Evolutionary conservation across 1,140 invertebrate genomes (phyloP), one percentile per base, ranked within the genome.

Genomic region (Panagrolaimus sp.): DNA sequence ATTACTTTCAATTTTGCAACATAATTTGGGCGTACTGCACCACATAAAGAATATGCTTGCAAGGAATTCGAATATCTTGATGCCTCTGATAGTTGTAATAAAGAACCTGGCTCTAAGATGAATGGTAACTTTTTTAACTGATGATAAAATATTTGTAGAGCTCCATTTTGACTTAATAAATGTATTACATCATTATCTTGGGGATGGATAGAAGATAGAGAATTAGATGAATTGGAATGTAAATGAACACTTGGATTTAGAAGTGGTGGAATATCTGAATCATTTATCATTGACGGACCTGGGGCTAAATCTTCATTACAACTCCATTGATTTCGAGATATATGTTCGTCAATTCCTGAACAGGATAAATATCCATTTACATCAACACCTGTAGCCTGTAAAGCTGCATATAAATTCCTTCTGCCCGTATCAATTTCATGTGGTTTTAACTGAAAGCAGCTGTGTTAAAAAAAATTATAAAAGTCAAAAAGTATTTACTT

Each of bases 1-100:
- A 27, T 27, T 11, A 20, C 51, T 11, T 25, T 11, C 20, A 57
- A 20, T 8, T 57, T 27, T 20, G 51, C 51, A 16, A 13, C 27
- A 57, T 20, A 57, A 11, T 9, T 57, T 57, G 51, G 20, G 20
- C 11, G 20, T 25, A 25, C 20, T 20, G 51, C 11, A 20, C 51
- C 51, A 57, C 51, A 57, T 57, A 57, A 11, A 11, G 51, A 57
- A 57, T 57, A 57, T 25, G 51, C 51, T 11, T 57, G 51, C 51
- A 25, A 27, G 9, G 51, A 20, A 20, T 20, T 57, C 4, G 27
- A 27, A 27, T 57, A 20, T 16, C 27, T 57, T 27, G n/a, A 1
- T 20, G 51, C 4, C 20, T 57, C 27, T 38, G 31, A 38, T 38
- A 38, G 7, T 16, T 27, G 20, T 11, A 57, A 27, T n/a, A 57